Evolutionary conservation across 2,888 invertebrate genomes (phyloP), one percentile per base, ranked within the genome.

Genomic region (Prionchulus punctatus): DNA sequence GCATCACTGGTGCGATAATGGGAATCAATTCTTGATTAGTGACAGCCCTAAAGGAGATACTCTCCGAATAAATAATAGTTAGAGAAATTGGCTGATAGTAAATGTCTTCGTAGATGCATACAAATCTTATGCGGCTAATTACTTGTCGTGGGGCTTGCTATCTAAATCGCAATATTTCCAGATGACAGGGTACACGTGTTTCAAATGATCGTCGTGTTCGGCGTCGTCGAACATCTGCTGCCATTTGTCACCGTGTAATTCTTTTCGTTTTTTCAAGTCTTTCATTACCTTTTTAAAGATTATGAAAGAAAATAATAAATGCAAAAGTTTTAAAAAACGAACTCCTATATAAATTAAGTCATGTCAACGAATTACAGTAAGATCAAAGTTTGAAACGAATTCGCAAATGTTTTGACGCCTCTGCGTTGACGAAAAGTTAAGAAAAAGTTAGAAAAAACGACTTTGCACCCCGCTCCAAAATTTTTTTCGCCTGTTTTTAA

Each of bases 121-220:
- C 12, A 45, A n/a, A 45, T 23, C 7, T 21, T 30, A 15, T 50
- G 26, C 12, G n/a, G n/a, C 12, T 50, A 12, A 27, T 30, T 75
- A 84, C 79, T 84, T 81, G 77, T 91, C 89, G 70, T 84, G 83
- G 63, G 89, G 86, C 75, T 87, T 83, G 55, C 85, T 85, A 75
- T 94, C 94, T 58, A 96, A 80, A 73, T 96, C 92, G 73, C 96
- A 96, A 71, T 77, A 78, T 75, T 96, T 96, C 94, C 94, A 96
- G 63, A 96, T 82, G 64, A 91, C 91, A 50, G 94, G 92, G 74
- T 89, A 88, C 58, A 70, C 69, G 64, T 71, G 70, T 57, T 63
- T 65, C 63, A 70, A 65, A 58, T 69, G 67, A 57, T 69, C 67
- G 58, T 70, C 68, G 50, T 53, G 60, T 77, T 90, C 89, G 42